Evolutionary conservation across 2,797 vertebrate genomes (phyloP).

Genomic region (Rhyacichthys aspro): DNA sequence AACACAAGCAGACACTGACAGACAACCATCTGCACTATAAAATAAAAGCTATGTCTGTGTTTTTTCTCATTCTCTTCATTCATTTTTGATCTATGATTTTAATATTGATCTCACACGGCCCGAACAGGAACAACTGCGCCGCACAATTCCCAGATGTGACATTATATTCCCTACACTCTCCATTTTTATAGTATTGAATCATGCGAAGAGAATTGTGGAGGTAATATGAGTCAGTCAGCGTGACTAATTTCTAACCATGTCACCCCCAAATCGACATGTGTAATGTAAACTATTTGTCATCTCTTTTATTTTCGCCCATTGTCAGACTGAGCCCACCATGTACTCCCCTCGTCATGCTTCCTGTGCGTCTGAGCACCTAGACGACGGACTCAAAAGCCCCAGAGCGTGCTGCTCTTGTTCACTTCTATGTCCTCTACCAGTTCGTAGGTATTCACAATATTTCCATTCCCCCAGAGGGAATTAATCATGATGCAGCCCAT

Average conservation of each 20-base stretch:
- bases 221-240: conserved; percentile 9
- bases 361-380: conserved; percentile 10
- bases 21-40: neutral
- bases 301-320: conserved; percentile 20
- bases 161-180: neutral
- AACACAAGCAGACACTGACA: too few species aligned
- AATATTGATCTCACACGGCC: neutral
- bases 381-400: conserved; percentile 41
- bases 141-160: neutral
- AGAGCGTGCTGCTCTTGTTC: conserved; percentile 27
- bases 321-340: conserved; percentile 20
- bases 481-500: conserved; percentile 77
- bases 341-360: conserved; percentile 32
- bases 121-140: neutral
- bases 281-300: conserved; percentile 41
- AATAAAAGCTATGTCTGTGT: neutral
- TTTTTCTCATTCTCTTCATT: neutral
- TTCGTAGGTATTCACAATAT: conserved; percentile 79
- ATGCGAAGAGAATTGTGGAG: conserved; percentile 2
- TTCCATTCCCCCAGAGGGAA: conserved; percentile 75
- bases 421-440: conserved; percentile 45
- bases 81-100: conserved; percentile 4
- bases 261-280: conserved; percentile 19
- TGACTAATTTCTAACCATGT: conserved; percentile 37
- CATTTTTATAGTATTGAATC: neutral